Evolutionary conservation across 2,797 vertebrate genomes (phyloP).

Genomic region (Pygocentrus nattereri): DNA sequence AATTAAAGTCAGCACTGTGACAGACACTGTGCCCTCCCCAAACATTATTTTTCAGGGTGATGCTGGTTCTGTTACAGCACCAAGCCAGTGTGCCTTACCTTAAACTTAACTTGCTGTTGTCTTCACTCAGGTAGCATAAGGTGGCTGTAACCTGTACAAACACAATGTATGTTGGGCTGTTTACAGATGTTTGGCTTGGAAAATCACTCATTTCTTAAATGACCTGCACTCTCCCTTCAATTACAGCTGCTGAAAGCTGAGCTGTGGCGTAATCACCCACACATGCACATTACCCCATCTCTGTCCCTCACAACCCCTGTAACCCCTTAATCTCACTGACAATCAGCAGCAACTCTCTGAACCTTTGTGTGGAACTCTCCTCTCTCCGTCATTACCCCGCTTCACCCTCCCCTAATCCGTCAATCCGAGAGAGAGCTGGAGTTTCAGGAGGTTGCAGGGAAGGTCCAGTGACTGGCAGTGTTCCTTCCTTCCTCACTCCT

Average conservation of each 20-base stretch:
- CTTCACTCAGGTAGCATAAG: not conserved
- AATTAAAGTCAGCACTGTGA: not conserved
- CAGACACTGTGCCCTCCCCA: not conserved
- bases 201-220: conserved; percentile 50
- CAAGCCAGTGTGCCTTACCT: not conserved
- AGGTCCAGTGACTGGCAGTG: conserved; percentile 49
- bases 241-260: conserved; percentile 61
- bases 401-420: conserved; percentile 35
- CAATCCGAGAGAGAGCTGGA: conserved; percentile 49
- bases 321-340: conserved; percentile 63
- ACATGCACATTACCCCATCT: conserved; percentile 43
- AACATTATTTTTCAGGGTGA: not conserved
- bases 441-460: conserved; percentile 48
- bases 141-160: not conserved
- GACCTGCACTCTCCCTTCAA: conserved; percentile 47
- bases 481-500: conserved; percentile 42
- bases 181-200: conserved; percentile 34
- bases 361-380: conserved; percentile 46
- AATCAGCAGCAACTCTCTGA: conserved; percentile 63
- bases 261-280: conserved; percentile 52
- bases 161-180: not conserved
- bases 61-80: not conserved
- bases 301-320: conserved; percentile 50
- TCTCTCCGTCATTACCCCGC: conserved; percentile 35
- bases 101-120: not conserved